Conservation (phyloP, 2,797 vertebrate species). For the Rhabdomys pumilio region DNA sequence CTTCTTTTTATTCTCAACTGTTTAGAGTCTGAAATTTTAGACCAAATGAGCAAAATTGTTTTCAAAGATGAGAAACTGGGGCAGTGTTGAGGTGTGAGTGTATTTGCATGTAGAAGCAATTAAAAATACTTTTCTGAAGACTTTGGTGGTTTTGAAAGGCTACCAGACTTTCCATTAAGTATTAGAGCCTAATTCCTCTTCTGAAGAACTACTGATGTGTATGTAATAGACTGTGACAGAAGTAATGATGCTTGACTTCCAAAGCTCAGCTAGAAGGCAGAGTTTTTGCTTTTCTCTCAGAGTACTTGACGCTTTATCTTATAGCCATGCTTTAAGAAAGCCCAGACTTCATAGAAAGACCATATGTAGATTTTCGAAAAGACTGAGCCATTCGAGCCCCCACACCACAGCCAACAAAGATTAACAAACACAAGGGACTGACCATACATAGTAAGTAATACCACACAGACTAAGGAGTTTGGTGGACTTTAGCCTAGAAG, state of each 20-base stretch:
- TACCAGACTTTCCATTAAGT: not conserved
- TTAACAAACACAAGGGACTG: not conserved
- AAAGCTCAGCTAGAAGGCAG: conserved; percentile 1
- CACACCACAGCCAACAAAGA: not conserved
- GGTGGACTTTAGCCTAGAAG: not conserved
- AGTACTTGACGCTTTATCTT: not conserved
- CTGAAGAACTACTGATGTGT: not conserved
- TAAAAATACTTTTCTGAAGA: not conserved
- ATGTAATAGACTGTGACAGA: conserved; percentile 1
- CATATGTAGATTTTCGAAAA: not conserved
- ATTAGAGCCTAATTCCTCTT: not conserved
- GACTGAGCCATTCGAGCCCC: not conserved
- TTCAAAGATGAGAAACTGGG: not conserved
- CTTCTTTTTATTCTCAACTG: not conserved
- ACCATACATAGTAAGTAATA: not conserved
- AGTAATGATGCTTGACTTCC: conserved; percentile 10
- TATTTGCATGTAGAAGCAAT: not conserved
- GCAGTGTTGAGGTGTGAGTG: not conserved
- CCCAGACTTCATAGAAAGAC: not conserved
- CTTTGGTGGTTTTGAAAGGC: conserved; percentile 14
- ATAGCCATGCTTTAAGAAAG: not conserved
- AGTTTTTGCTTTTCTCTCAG: not conserved
- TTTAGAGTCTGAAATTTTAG: not conserved
- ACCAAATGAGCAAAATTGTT: not conserved
- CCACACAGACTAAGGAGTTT: not conserved